Conservation (phyloP, 2,113 vertebrate genomes). For the Limanda limanda region DNA sequence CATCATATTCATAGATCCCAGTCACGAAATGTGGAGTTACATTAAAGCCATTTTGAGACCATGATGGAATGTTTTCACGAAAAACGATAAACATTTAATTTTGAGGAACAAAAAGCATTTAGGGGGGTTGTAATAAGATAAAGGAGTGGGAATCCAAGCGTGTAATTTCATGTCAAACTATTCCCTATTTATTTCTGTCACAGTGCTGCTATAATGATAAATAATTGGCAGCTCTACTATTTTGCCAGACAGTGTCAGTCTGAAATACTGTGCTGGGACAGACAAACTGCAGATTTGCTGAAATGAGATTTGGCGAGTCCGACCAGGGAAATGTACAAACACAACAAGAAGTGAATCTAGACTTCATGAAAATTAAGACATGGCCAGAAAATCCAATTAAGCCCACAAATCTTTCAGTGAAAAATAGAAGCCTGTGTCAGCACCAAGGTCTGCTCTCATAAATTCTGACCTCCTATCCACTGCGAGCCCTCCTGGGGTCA, state of each 20-base stretch:
- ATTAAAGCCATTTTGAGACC: too few relatives aligned
- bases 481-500: slow-evolving; percentile 1
- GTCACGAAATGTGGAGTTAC: too few relatives aligned
- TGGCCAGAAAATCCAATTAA: background rate
- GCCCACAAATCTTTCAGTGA: background rate
- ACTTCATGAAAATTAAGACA: background rate
- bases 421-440: background rate
- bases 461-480: slow-evolving; percentile 14
- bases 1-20: too few relatives aligned
- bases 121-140: too few relatives aligned
- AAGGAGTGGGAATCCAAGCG: too few relatives aligned
- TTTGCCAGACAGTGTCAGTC: too few relatives aligned
- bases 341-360: background rate
- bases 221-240: too few relatives aligned
- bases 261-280: too few relatives aligned
- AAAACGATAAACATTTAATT: too few relatives aligned
- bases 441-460: background rate
- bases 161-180: background rate
- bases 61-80: too few relatives aligned
- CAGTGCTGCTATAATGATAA: background rate
- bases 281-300: too few relatives aligned
- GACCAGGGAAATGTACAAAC: background rate
- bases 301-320: slow-evolving; percentile 1
- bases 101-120: too few relatives aligned
- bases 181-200: background rate